These are phyloP conservation scores for Ceriagrion tenellum DNA, from an alignment of 2,888 invertebrate species.

Conservation along the genomic window DNA sequence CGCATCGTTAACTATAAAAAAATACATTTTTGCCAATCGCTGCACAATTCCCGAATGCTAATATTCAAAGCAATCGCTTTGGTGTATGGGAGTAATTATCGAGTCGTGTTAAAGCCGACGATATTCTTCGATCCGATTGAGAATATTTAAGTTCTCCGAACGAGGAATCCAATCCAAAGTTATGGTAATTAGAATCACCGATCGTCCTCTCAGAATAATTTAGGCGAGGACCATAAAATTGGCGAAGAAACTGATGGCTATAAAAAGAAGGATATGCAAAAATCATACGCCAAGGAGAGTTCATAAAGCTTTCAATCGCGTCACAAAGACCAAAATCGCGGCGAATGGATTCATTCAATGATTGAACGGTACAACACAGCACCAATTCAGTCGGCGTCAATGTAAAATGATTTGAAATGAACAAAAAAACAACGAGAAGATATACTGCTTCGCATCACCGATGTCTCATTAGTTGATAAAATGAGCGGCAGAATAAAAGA, in stretches of 20 bases:
- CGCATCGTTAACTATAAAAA: too few relatives aligned
- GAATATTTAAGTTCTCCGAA: background rate
- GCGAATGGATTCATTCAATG: background rate
- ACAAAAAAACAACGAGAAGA: too few relatives aligned
- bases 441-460: too few relatives aligned
- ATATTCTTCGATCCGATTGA: background rate
- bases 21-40: too few relatives aligned
- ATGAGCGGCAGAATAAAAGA: too few relatives aligned
- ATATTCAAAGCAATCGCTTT: too few relatives aligned
- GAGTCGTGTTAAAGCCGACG: background rate
- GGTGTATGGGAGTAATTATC: background rate
- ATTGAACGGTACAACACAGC: background rate
- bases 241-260: background rate
- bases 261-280: background rate
- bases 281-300: background rate
- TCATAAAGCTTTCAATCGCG: background rate
- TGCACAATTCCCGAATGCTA: too few relatives aligned
- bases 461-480: too few relatives aligned
- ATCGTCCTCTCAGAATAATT: background rate
- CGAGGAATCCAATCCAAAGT: background rate
- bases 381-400: background rate
- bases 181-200: background rate
- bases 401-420: too few relatives aligned
- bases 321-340: background rate
- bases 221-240: background rate